A percentile compares a stretch with the other conserved stretches of the same genome.
Evolutionary conservation across 2,888 invertebrate genomes (phyloP).

Genomic region (Scaptomyza tumidula): DNA sequence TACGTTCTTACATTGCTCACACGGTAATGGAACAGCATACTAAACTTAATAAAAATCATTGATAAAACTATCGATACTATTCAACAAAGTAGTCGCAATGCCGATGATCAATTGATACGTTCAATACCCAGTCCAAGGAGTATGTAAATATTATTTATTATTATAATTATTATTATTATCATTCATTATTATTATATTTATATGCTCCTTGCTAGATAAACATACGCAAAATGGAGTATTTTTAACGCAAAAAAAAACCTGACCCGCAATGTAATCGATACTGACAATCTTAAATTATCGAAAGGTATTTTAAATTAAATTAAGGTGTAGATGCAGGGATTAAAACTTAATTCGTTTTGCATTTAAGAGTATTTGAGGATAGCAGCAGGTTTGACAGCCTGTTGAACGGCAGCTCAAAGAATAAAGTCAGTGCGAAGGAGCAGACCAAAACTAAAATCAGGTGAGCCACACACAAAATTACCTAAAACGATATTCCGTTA

Average conservation of each 20-base stretch:
- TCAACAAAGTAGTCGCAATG: not conserved
- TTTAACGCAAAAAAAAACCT: not conserved
- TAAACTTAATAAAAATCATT: not conserved
- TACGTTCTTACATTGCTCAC: not conserved
- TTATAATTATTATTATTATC: too few species aligned
- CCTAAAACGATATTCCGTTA: conserved; percentile 22
- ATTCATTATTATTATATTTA: too few species aligned
- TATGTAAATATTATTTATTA: too few species aligned
- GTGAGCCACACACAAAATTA: conserved; percentile 18
- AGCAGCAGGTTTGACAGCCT: conserved; percentile 29
- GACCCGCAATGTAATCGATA: not conserved
- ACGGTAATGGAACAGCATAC: not conserved
- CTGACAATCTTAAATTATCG: too few species aligned
- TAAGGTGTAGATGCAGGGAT: not conserved
- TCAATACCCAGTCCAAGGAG: not conserved
- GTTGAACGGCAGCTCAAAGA: conserved; percentile 49
- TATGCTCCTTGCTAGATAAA: too few species aligned
- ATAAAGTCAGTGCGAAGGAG: conserved; percentile 35
- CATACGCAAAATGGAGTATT: conserved; percentile 8
- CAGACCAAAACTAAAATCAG: conserved; percentile 16
- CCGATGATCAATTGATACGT: too few species aligned
- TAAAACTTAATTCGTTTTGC: conserved; percentile 9
- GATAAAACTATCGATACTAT: not conserved
- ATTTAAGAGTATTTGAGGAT: not conserved
- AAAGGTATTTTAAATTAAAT: not conserved